Conservation (phyloP, 1,140 invertebrate genomes). For the Drosophila orena region DNA sequence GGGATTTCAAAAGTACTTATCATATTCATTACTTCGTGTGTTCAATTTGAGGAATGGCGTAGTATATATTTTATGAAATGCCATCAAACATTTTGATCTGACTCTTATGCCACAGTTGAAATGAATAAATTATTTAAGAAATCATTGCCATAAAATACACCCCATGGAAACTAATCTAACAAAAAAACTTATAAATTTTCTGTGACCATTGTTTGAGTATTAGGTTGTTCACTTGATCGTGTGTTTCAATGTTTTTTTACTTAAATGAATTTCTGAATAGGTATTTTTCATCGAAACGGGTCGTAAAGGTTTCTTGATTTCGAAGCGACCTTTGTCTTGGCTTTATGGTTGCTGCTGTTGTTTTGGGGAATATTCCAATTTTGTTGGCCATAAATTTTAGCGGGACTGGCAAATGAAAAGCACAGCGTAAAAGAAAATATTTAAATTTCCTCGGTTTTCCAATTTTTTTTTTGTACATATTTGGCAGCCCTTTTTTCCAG, state of each 20-base stretch:
- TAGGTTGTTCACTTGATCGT: not conserved
- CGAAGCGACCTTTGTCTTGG: conserved; percentile 29
- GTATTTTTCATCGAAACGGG: not conserved
- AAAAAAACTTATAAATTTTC: not conserved
- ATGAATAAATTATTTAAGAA: too few species aligned
- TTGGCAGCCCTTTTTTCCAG: conserved; percentile 49
- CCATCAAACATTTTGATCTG: too few species aligned
- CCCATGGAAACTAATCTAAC: too few species aligned
- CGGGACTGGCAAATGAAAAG: conserved; percentile 65
- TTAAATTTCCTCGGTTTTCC: conserved; percentile 62
- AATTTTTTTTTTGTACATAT: conserved; percentile 16
- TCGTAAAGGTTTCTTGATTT: not conserved
- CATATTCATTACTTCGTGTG: not conserved
- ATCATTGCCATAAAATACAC: too few species aligned
- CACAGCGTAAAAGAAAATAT: conserved; percentile 60
- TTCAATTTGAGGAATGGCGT: not conserved
- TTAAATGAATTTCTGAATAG: not conserved
- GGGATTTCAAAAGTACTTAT: conserved; percentile 1
- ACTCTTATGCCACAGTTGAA: too few species aligned
- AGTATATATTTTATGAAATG: too few species aligned
- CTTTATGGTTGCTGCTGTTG: conserved; percentile 41
- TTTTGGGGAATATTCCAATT: conserved; percentile 57
- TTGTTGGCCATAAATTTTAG: conserved; percentile 74
- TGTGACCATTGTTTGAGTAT: too few species aligned
- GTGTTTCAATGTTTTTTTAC: not conserved